These are phyloP conservation scores for Carpatolechia fugitivella DNA, from an alignment of 2,888 invertebrate genomes.

Conservation along the genomic window DNA sequence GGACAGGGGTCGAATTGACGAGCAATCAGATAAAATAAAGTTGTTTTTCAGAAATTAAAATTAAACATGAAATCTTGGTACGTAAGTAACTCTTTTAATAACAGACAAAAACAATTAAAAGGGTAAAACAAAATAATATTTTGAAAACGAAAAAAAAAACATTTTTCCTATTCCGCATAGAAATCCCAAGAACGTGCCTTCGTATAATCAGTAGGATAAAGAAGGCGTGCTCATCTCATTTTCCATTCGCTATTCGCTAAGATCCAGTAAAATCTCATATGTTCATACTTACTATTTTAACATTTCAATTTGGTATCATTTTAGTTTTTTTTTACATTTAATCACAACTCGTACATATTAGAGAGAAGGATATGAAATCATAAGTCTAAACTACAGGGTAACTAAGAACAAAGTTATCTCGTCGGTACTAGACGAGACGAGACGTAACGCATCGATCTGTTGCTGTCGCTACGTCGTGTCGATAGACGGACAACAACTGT, in stretches of 20 bases:
- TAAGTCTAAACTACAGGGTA: too few species aligned
- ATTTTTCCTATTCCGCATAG: not conserved
- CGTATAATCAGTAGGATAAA: conserved; percentile 69
- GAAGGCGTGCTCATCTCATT: conserved; percentile 62
- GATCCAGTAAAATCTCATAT: not conserved
- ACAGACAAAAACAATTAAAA: too few species aligned
- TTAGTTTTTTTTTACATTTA: not conserved
- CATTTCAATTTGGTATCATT: not conserved
- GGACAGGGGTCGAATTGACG: not conserved
- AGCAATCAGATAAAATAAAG: too few species aligned
- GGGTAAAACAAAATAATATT: not conserved
- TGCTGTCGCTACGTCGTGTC: too few species aligned
- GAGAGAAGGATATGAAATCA: too few species aligned
- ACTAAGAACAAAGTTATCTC: too few species aligned
- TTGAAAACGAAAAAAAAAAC: not conserved
- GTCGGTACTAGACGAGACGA: too few species aligned
- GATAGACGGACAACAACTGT: too few species aligned
- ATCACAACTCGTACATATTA: not conserved
- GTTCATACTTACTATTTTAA: not conserved
- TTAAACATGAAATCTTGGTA: too few species aligned
- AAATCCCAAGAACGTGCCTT: conserved; percentile 70
- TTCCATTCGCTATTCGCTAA: not conserved
- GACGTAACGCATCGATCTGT: too few species aligned
- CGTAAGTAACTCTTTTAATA: too few species aligned
- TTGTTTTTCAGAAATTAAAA: too few species aligned